Base-by-base conservation (phyloP, 2,888 invertebrate genomes). In the Parnassius glacialis region DNA sequence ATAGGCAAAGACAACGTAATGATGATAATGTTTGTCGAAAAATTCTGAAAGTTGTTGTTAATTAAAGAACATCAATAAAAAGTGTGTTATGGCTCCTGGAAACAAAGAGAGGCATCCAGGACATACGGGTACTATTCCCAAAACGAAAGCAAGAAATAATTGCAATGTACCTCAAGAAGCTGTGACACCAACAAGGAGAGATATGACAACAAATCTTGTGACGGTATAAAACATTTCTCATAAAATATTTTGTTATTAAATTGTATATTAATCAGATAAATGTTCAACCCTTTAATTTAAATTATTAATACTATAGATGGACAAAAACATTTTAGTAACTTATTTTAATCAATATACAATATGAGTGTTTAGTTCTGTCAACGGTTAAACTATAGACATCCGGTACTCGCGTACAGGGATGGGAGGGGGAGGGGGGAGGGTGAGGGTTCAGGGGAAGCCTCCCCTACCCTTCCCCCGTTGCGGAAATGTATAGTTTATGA, bases 61-160 rank as follows among this genome's bases (percentile, higher is more conserved):
- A 43, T 12, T 16, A 65, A 52, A 64, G 50, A 62, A 62, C 48
- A 42, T 41, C 68, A 67, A 68, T 45, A 64, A 78, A 77, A 73
- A 77, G 66, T 76, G 77, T 84, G 87, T 84, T 83, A 90, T 91
- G 91, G 90, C 91, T 81, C 91, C 91, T 81, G 90, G 90, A 71
- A 90, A 89, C 79, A 90, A 90, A 79, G 90, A 90, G 73, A 81
- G 91, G 65, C 89, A 90, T 75, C 83, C 90, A 74, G 81, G 84
- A 74, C 90, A 90, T 74, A 94, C 94, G 73, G 95, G 95, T 71
- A 94, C 95, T 50, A 94, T 94, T 74, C 94, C 95, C 69, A 94
- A 94, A 87, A 91, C 93, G 59, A 93, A 93, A 85, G 88, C 91
- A 62, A 86, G 93, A 69, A 93, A 93, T 76, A 93, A 93, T 79